Conservation (phyloP, 2,797 vertebrate genomes). For the Phataginus tetradactyla region DNA sequence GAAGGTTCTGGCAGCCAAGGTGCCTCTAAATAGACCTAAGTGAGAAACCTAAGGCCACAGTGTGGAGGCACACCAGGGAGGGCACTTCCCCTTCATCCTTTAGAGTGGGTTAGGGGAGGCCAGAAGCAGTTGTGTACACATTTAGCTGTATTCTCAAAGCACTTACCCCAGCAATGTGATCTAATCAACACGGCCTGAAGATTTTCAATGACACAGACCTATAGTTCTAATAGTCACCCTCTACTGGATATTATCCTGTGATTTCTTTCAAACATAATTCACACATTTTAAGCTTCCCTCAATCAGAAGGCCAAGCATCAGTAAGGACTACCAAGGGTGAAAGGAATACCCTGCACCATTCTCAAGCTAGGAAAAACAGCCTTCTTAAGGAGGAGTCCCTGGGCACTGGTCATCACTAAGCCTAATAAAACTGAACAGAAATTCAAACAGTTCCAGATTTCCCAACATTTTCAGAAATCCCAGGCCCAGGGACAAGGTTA, state of each 20-base stretch:
- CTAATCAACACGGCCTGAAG: not conserved
- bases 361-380: constrained; percentile 56
- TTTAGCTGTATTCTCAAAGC: constrained; percentile 54
- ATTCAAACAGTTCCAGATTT: not conserved
- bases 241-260: not conserved
- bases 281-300: constrained; percentile 28
- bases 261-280: constrained; percentile 43
- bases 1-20: constrained; percentile 35
- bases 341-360: constrained; percentile 58
- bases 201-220: constrained; percentile 1
- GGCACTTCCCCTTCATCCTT: not conserved
- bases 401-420: constrained; percentile 69
- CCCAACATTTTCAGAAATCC: constrained; percentile 61
- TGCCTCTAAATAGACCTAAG: not conserved
- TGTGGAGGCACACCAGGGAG: not conserved
- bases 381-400: constrained; percentile 56
- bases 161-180: not conserved
- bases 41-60: not conserved
- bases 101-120: constrained; percentile 35
- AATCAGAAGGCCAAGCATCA: constrained; percentile 64
- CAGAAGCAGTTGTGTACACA: constrained; percentile 65
- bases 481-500: constrained; percentile 81
- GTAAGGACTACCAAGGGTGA: constrained; percentile 40
- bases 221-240: not conserved
- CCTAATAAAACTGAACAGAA: constrained; percentile 44